A percentile compares a stretch with the other conserved stretches of the same genome.
Conservation (phyloP, 2,113 vertebrate genomes). For the Larimichthys polyactis region DNA sequence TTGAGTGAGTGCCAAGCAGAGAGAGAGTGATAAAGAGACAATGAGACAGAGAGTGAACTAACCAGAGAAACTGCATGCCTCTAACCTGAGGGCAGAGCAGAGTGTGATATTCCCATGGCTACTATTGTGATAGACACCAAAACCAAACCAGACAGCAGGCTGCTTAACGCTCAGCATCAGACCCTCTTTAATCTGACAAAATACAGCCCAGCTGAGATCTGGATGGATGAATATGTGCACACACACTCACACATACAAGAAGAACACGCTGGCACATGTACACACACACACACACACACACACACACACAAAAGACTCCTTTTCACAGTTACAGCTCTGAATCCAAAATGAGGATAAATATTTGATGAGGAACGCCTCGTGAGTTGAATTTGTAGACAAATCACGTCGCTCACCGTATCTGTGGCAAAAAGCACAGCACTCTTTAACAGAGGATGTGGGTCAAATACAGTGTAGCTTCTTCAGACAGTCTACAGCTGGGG, state of each 20-base stretch:
- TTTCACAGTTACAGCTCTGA: constrained; percentile 59
- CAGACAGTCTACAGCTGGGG: background rate
- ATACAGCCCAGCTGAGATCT: constrained; percentile 32
- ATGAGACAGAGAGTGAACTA: constrained; percentile 9
- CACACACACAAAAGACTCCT: constrained; percentile 21
- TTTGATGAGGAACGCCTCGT: constrained; percentile 68
- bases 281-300: constrained; percentile 35
- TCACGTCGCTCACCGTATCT: constrained; percentile 61
- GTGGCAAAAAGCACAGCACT: background rate
- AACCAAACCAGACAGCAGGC: constrained; percentile 62
- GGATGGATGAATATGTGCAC: constrained; percentile 22
- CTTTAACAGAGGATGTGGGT: constrained; percentile 52
- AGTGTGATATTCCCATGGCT: constrained; percentile 51
- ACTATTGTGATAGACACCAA: constrained; percentile 47
- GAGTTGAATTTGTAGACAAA: constrained; percentile 73
- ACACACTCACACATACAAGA: constrained; percentile 1
- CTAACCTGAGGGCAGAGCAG: constrained; percentile 56
- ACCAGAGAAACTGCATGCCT: constrained; percentile 24
- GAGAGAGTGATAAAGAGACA: constrained; percentile 3
- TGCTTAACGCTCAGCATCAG: constrained; percentile 58
- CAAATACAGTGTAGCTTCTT: constrained; percentile 52
- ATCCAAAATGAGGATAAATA: constrained; percentile 77
- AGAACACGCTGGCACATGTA: background rate
- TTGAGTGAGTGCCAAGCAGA: background rate
- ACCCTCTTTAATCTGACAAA: constrained; percentile 65